Percentiles rank a stretch among this genome's conserved stretches.
Evolutionary conservation across 2,888 invertebrate species (phyloP).

Genomic region (Fragum whitleyi): DNA sequence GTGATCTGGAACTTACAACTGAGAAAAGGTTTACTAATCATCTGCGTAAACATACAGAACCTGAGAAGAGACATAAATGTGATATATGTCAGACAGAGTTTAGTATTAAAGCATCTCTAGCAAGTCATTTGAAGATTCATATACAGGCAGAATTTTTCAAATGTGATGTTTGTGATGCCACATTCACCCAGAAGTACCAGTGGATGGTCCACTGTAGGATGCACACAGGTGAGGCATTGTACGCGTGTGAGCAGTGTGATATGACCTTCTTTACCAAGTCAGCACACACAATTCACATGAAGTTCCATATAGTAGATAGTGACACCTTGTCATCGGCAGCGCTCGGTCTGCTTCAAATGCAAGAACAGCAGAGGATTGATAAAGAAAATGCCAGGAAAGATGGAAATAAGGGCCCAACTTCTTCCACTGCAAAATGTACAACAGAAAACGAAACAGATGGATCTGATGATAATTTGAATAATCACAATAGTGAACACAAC

Average conservation of each 20-base stretch:
- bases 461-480: background rate
- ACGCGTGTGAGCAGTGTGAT: background rate
- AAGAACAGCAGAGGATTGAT: background rate
- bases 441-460: background rate
- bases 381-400: background rate
- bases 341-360: background rate
- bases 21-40: background rate
- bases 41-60: background rate
- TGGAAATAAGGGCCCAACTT: background rate
- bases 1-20: background rate
- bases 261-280: background rate
- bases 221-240: background rate
- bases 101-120: background rate
- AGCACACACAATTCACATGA: background rate
- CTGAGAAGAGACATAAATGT: background rate
- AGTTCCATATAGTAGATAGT: background rate
- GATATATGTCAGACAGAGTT: background rate
- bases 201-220: background rate
- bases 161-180: constrained; percentile 1
- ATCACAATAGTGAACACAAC: background rate
- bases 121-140: background rate
- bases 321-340: background rate
- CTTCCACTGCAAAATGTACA: background rate
- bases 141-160: background rate
- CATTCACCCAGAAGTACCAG: background rate